These are phyloP conservation scores for Microctenopoma steveboyesi DNA, from an alignment of 2,797 vertebrate genomes.

Conservation along the genomic window DNA sequence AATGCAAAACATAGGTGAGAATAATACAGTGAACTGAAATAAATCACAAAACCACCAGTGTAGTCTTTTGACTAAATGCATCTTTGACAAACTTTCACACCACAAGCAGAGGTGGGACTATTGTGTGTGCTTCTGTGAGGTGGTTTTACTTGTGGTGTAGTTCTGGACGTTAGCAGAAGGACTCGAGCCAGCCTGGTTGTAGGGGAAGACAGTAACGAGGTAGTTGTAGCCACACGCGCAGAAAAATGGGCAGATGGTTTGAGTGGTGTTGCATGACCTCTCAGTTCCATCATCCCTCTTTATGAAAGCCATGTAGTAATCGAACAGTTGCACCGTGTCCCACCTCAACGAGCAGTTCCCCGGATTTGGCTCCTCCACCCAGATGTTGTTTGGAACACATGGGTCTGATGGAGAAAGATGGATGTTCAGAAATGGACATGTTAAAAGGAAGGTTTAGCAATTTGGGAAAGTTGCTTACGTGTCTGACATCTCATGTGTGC, in stretches of 20 bases:
- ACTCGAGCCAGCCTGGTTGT: constrained; percentile 90
- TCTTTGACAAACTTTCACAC: neutral
- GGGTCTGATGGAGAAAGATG: constrained; percentile 80
- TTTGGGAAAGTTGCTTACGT: neutral
- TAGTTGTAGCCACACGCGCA: constrained; percentile 92
- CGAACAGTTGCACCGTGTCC: constrained; percentile 78
- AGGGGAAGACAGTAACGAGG: constrained; percentile 89
- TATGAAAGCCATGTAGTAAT: constrained; percentile 89
- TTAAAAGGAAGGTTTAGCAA: neutral
- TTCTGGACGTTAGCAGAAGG: constrained; percentile 84
- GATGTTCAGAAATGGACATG: neutral
- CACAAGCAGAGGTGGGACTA: neutral
- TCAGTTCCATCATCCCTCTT: constrained; percentile 92
- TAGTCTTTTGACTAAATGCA: neutral
- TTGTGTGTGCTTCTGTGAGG: neutral
- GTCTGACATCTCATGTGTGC: neutral
- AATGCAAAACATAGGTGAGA: neutral
- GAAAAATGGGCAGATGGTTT: constrained; percentile 83
- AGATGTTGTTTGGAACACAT: constrained; percentile 86
- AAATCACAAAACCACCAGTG: neutral
- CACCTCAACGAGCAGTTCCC: constrained; percentile 87
- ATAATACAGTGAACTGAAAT: neutral
- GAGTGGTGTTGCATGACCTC: constrained; percentile 88
- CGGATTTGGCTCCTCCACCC: constrained; percentile 80
- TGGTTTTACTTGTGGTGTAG: constrained; percentile 89